Conservation (phyloP, 2,888 invertebrate genomes). For the Mythimna impura region DNA sequence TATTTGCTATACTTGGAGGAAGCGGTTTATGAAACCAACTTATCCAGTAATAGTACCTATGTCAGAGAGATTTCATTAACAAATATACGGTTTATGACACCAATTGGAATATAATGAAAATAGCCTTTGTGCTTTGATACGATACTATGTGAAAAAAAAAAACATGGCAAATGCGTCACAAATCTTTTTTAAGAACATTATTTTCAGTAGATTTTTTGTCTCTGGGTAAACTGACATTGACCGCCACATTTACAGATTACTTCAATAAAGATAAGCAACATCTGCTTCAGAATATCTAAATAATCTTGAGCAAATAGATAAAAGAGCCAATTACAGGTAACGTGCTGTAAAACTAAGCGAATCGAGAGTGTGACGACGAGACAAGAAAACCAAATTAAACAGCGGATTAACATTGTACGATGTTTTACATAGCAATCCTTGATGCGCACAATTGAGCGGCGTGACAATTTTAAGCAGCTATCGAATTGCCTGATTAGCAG, state of each 20-base stretch:
- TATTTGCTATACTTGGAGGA: conserved; percentile 8
- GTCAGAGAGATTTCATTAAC: neutral
- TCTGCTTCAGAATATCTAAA: conserved; percentile 19
- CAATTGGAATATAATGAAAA: conserved; percentile 1
- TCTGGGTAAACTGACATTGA: conserved; percentile 7
- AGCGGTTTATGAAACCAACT: neutral
- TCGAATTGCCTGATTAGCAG: conserved; percentile 34
- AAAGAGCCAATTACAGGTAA: conserved; percentile 27
- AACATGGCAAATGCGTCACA: neutral
- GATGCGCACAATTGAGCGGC: conserved; percentile 42
- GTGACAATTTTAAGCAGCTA: conserved; percentile 58
- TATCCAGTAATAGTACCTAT: neutral
- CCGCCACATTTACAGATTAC: conserved; percentile 9
- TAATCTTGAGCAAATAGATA: conserved; percentile 17
- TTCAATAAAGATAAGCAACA: conserved; percentile 11
- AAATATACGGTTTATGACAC: neutral
- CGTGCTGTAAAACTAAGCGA: conserved; percentile 25
- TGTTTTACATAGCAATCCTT: conserved; percentile 40
- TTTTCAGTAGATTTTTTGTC: neutral
- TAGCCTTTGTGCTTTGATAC: neutral
- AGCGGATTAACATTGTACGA: conserved; percentile 56
- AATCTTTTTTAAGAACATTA: neutral
- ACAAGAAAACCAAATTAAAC: conserved; percentile 44
- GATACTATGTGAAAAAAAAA: neutral
- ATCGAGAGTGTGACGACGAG: conserved; percentile 34